These are phyloP conservation scores for Ictalurus furcatus DNA, from an alignment of 2,113 vertebrate species.

Conservation along the genomic window DNA sequence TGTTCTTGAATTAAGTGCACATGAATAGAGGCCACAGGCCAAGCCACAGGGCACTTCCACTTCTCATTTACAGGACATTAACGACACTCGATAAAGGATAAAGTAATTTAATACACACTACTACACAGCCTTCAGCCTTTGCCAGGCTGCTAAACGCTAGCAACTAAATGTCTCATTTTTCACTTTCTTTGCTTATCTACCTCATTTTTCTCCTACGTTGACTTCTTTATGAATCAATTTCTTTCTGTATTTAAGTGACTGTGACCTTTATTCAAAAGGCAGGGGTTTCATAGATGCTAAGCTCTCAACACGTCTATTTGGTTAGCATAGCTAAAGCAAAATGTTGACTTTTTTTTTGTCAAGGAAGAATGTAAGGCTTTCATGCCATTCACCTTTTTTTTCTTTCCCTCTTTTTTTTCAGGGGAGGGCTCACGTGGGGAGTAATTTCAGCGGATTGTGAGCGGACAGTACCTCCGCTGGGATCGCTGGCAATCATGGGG, in stretches of 20 bases:
- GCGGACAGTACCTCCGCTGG: conserved; percentile 98
- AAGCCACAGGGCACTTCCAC: conserved; percentile 78
- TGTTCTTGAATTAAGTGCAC: conserved; percentile 84
- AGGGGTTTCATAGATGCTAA: not conserved
- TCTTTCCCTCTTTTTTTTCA: conserved; percentile 47
- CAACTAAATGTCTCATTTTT: conserved; percentile 11
- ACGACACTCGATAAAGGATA: conserved; percentile 87
- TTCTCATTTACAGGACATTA: conserved; percentile 87
- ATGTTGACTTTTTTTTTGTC: conserved; percentile 82
- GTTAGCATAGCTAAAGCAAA: conserved; percentile 59
- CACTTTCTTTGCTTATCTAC: conserved; percentile 2
- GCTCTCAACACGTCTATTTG: not conserved
- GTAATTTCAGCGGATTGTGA: conserved; percentile 95
- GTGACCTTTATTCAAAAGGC: conserved; percentile 24
- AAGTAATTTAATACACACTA: conserved; percentile 89
- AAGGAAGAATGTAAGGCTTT: conserved; percentile 64
- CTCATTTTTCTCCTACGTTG: not conserved
- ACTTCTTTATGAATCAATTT: not conserved
- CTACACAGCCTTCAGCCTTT: conserved; percentile 68
- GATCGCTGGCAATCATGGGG: conserved; percentile 99
- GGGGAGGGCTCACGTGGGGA: conserved; percentile 81
- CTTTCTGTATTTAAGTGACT: not conserved
- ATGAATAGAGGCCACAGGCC: conserved; percentile 73
- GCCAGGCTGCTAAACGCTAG: conserved; percentile 66
- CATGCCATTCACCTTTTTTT: conserved; percentile 77